Evolutionary conservation across 2,113 vertebrate genomes (phyloP).

Genomic region (Cochlearius cochlearius): DNA sequence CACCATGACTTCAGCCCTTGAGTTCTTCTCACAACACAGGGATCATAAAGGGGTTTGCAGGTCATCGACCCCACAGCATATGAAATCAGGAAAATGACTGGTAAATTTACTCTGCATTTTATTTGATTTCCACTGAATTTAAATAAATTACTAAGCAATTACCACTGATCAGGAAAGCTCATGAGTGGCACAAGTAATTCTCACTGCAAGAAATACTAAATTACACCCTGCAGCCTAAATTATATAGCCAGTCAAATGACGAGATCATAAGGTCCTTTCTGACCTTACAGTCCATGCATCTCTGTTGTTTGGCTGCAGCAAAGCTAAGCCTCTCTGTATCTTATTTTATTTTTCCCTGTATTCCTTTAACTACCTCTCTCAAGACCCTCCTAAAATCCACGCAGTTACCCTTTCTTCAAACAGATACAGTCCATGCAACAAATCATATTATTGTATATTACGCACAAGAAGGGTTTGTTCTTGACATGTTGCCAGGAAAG

Average conservation of each 20-base stretch:
- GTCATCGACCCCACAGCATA: constrained; percentile 54
- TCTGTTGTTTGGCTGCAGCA: not conserved
- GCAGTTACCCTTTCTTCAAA: not conserved
- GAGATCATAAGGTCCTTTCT: not conserved
- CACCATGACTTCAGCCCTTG: constrained; percentile 16
- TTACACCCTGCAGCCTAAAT: not conserved
- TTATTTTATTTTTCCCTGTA: not conserved
- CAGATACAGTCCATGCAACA: not conserved
- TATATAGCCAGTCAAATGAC: not conserved
- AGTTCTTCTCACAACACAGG: constrained; percentile 53
- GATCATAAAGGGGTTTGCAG: constrained; percentile 61
- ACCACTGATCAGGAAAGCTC: not conserved
- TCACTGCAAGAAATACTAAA: not conserved
- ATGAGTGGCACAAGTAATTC: not conserved
- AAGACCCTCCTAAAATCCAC: not conserved
- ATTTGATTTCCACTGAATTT: constrained; percentile 1
- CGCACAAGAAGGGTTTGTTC: not conserved
- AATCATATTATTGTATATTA: not conserved
- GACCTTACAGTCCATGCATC: not conserved
- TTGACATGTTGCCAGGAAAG: constrained; percentile 45
- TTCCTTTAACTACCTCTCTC: not conserved
- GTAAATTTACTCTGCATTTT: constrained; percentile 43
- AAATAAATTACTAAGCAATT: constrained; percentile 18
- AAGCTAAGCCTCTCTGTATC: not conserved
- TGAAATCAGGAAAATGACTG: constrained; percentile 38